Evolutionary conservation across 2,797 vertebrate genomes (phyloP), one percentile per base, ranked within the genome.

Genomic region (Petrocephalus schoutedeni): DNA sequence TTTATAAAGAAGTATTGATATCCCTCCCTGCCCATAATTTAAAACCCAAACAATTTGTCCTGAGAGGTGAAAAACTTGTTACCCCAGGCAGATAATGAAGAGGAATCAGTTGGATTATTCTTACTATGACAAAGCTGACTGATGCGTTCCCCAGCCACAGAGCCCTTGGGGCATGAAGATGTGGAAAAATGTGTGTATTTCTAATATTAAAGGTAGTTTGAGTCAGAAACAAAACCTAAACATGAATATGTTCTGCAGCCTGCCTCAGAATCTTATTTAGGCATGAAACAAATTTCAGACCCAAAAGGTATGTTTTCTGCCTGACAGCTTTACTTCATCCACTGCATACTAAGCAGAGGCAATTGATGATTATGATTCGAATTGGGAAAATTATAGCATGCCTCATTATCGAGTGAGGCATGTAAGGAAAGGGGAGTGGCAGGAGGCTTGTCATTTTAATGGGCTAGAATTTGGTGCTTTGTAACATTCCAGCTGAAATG

Each of bases 51-150:
- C 41, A 80, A 80, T 80, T 49, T 80, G 74, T 49, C 74, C 74
- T 51, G 19, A 41, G 36, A 49, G 41, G 41, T 41, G 41, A 80
- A 80, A 80, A 80, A 21, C 41, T 21, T 21, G 74, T 80, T 80
- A 80, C 41, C 74, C 41, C 36, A 80, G 74, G 74, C 74, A 80
- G 74, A 80, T 80, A 80, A 80, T 80, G 74, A 80, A 80, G 41
- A 49, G 74, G 41, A 80, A 80, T 80, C 74, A 45, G 41, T 49
- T 41, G 45, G 74, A 49, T 80, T 80, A 80, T 80, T 80, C 41
- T 6, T 49, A 49, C 41, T 80, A 21, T 49, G 74, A 49, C 74
- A 49, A 49, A 49, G 74, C 7, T 49, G 41, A 80, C 41, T 45
- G 74, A 80, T 80, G 74, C 41, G n/a, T 80, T 80, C 7, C 19